A percentile compares a stretch with the other conserved stretches of the same genome.
phyloP scores from a whole-genome alignment of 2,797 vertebrate genomes.

The Lagorchestes hirsutus region DNA sequence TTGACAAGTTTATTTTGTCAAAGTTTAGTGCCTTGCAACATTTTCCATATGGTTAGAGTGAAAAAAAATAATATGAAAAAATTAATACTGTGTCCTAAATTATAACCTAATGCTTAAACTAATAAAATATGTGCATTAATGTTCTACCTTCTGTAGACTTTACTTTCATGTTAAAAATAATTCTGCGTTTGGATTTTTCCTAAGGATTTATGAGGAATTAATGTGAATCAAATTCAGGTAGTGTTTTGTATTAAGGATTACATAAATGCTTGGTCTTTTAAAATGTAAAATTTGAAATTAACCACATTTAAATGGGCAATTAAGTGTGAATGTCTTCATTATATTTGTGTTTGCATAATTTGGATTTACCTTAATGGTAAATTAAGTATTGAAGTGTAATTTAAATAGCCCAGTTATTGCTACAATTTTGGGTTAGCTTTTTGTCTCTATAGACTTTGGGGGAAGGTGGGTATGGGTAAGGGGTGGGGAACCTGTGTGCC shows the following conservation, averaged over 20 bases:
- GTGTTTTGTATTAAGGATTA: slow-evolving; percentile 25
- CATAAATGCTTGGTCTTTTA: not conserved
- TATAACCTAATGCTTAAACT: not conserved
- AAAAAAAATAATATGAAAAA: not conserved
- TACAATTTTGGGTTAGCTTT: not conserved
- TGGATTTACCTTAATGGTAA: not conserved
- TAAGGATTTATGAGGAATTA: slow-evolving; percentile 16
- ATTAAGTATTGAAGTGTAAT: not conserved
- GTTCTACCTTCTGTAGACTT: slow-evolving; percentile 26
- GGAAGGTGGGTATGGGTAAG: not conserved
- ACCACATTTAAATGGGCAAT: slow-evolving; percentile 9
- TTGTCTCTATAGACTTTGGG: not conserved
- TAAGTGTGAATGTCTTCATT: slow-evolving; percentile 20
- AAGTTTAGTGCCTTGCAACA: not conserved
- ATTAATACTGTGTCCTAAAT: not conserved
- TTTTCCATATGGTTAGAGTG: not conserved
- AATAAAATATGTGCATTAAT: slow-evolving; percentile 10
- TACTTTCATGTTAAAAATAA: slow-evolving; percentile 29
- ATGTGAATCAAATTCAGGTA: not conserved
- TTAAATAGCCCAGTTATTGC: not conserved
- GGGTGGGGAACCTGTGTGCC: too few species aligned
- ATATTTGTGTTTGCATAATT: slow-evolving; percentile 16
- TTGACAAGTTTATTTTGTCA: not conserved
- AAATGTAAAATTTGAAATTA: not conserved
- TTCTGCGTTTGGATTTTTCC: slow-evolving; percentile 30